phyloP scores from a whole-genome alignment of 2,113 vertebrate species.

The Meles meles region DNA sequence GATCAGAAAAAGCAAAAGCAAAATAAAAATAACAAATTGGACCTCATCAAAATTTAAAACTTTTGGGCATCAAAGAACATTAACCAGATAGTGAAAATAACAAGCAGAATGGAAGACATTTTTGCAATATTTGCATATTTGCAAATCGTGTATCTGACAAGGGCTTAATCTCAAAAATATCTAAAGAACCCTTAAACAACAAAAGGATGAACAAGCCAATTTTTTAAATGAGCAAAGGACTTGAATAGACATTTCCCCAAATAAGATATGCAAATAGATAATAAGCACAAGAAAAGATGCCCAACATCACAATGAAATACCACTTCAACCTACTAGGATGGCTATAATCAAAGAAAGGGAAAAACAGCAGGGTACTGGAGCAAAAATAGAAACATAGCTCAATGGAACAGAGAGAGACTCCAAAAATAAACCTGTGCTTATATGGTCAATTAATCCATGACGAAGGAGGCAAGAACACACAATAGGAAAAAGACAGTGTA shows the following conservation, averaged over 20 bases:
- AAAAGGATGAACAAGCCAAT: not conserved
- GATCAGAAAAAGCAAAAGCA: not conserved
- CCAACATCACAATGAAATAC: not conserved
- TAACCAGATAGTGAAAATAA: not conserved
- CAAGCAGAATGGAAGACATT: not conserved
- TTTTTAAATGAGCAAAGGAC: not conserved
- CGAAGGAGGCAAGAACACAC: not conserved
- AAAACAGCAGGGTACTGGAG: not conserved
- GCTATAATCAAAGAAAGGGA: not conserved
- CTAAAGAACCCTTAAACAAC: not conserved
- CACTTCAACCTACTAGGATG: not conserved
- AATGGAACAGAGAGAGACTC: not conserved
- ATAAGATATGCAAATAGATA: not conserved
- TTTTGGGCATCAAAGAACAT: not conserved
- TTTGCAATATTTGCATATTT: not conserved
- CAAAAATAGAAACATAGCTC: not conserved
- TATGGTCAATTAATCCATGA: not conserved
- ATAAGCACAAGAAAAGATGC: not conserved
- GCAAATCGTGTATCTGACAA: not conserved
- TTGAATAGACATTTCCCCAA: not conserved
- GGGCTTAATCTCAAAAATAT: not conserved
- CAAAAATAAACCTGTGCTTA: not conserved
- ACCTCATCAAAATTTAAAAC: conserved; percentile 1
- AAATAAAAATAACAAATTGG: not conserved
- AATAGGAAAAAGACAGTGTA: not conserved